Evolutionary conservation across 2,888 invertebrate genomes (phyloP), one percentile per base, ranked within the genome.

Genomic region (Endotricha flammealis): DNA sequence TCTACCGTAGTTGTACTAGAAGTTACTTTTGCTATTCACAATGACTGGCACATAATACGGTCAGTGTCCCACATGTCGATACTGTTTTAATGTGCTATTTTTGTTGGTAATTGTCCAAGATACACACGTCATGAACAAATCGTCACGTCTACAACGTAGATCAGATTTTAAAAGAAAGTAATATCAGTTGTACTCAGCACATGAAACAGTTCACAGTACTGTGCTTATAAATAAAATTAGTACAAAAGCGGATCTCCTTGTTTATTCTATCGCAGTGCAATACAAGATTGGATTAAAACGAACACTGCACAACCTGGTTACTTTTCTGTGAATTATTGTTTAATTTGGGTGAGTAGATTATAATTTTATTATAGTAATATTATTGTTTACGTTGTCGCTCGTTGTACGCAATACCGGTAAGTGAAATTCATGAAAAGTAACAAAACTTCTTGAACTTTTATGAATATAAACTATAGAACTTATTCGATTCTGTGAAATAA

Each of bases 71-170:
- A 85, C 56, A 71, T 83, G 77, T 80, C 75, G 64, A 77, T 80
- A 74, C 68, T 56, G 66, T 66, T 59, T 67, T 65, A 64, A 65
- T 75, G 76, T 58, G 68, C 69, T 79, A 78, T 81, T 82, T 82
- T 77, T 68, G 68, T 75, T 83, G 76, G 83, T 80, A 73, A 76
- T 77, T 72, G 79, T 82, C 78, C 83, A 83, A 85, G 65, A 70
- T 59, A 57, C 64, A 57, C 56, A 60, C 78, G 78, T 77, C 77
- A 77, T 54, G 50, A 55, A 65, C 66, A 60, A 71, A 57, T 53
- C 48, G 53, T 56, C 48, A 60, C 50, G 53, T 46, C 46, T 50
- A 50, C 52, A 54, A 56, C 55, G 49, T 62, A 61, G 58, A 54
- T 58, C 62, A 58, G 64, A 65, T 59, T 64, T 63, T 50, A 25